Evolutionary conservation across 2,113 vertebrate species (phyloP).

Genomic region (Gavia stellata): DNA sequence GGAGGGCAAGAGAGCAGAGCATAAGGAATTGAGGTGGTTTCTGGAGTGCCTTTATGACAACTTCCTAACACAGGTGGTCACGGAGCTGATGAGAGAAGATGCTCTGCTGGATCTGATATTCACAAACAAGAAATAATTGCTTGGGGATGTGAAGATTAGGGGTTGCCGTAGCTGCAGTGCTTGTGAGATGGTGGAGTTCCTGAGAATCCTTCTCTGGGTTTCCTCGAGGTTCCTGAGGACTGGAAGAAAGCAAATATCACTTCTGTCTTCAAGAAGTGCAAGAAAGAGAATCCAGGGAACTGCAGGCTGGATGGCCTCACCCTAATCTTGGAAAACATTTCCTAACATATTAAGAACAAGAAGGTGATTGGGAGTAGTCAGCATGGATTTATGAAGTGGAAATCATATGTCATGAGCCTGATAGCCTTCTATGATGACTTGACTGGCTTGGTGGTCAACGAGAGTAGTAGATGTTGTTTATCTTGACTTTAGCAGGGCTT

Average conservation of each 20-base stretch:
- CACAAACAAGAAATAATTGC: neutral
- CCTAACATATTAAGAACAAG: neutral
- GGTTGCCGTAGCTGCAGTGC: neutral
- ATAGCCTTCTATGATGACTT: neutral
- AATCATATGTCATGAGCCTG: neutral
- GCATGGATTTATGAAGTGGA: neutral
- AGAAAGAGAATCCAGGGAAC: neutral
- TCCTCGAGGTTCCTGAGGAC: neutral
- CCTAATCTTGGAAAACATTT: neutral
- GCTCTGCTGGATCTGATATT: neutral
- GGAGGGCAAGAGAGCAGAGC: neutral
- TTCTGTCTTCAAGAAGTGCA: neutral
- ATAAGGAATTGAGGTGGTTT: neutral
- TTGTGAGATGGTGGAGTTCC: neutral
- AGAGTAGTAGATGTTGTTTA: neutral
- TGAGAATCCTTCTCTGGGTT: neutral
- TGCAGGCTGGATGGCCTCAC: neutral
- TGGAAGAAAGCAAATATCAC: neutral
- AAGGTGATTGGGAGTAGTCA: neutral
- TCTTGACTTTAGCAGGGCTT: neutral
- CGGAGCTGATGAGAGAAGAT: neutral
- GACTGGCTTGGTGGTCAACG: neutral
- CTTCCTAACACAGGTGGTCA: neutral
- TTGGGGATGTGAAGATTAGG: neutral
- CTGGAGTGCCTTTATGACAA: neutral